Percentiles rank a stretch among this genome's conserved stretches.
Conservation (phyloP, 2,113 vertebrate species). For the Pelodiscus sinensis region DNA sequence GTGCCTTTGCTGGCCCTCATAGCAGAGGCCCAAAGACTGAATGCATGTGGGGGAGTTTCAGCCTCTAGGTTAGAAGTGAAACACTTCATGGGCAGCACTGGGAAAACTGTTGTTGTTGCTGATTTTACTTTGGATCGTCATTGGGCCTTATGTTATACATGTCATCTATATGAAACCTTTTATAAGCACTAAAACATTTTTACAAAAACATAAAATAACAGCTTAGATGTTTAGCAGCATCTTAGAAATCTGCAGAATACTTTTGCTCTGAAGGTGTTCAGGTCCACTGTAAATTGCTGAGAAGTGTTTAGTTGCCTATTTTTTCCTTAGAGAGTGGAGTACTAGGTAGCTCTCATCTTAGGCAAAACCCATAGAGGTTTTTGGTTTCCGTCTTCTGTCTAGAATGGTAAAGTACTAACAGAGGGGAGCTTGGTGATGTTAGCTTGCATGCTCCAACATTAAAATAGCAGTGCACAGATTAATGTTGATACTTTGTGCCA, state of each 20-base stretch:
- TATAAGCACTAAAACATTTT: not conserved
- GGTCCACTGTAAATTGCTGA: not conserved
- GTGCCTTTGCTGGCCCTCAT: not conserved
- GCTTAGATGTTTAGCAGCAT: not conserved
- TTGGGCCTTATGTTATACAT: not conserved
- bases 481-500: not conserved
- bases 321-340: not conserved
- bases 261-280: not conserved
- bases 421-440: not conserved
- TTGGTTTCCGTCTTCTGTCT: not conserved
- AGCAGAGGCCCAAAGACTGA: not conserved
- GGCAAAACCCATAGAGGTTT: slow-evolving; percentile 22
- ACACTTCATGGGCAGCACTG: not conserved
- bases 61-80: not conserved
- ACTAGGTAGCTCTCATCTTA: not conserved
- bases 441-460: not conserved
- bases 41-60: not conserved
- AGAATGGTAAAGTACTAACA: not conserved
- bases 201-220: not conserved
- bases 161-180: not conserved
- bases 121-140: not conserved
- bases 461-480: not conserved
- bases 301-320: not conserved
- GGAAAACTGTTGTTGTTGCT: not conserved
- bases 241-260: not conserved